Evolutionary conservation across 2,113 vertebrate species (phyloP), one percentile per base, ranked within the genome.

Genomic region (Eptatretus burgeri): DNA sequence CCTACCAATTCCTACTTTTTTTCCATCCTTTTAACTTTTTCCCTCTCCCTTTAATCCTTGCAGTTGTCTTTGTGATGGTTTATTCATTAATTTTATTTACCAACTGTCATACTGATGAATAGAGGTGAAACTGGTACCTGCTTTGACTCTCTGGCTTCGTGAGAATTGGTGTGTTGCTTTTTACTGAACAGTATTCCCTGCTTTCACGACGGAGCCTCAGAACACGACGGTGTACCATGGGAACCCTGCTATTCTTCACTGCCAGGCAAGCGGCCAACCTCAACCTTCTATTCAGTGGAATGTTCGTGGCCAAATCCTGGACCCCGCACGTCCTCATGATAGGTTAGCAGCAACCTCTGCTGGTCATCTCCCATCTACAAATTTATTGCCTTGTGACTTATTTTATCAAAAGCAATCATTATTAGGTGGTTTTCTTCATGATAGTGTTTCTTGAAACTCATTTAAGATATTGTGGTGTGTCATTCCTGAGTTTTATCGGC

Each of bases 171-270:
- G 27, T 7, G 7, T 41, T 41, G 3, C 27, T 41, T 41, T 41
- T 41, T 41, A 41, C 27, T 41, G 27, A 41, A 20, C 70, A 95
- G 87, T 94, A 62, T 84, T 79, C 14, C 78, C 93, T 70, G 78
- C 73, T 66, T 98, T 95, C 71, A 89, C 82, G 69, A 69, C 88
- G 66, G 79, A 82, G 62, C 91, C 91, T 0, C 83, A 93, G 71
- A 80, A 79, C 62, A 93, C 80, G 0, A 93, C 89, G 0, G 89
- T 98, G 69, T 98, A 98, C 73, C 85, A 85, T 70, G 91, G 91
- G 5, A 81, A 94, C 75, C 82, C 81, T 0, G 87, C 91, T n/a
- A 73, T 87, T 69, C 78, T 98, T 67, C 85, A 84, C 73, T 98
- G 91, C 64, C 87, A 95, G 78, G 89, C 83, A 49, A 78, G 76